Conservation (phyloP, 2,113 vertebrate species). For the Lates calcarifer region DNA sequence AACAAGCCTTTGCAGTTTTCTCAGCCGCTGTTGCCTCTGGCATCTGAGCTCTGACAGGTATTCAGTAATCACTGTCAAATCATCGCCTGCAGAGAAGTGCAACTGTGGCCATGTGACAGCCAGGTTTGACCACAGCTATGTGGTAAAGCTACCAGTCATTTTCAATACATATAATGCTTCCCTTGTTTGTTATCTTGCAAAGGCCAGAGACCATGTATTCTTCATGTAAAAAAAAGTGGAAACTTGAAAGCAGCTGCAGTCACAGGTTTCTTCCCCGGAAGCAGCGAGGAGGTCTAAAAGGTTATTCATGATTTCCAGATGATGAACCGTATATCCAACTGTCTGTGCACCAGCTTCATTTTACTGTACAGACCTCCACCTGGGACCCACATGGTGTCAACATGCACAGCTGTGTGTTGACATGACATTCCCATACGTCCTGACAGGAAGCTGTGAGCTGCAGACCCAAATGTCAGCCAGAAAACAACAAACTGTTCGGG, state of each 20-base stretch:
- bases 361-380: slow-evolving; percentile 41
- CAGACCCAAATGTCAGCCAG: slow-evolving; percentile 46
- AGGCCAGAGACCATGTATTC: background rate
- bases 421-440: slow-evolving; percentile 48
- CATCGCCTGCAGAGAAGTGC: slow-evolving; percentile 33
- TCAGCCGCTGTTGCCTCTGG: slow-evolving; percentile 16
- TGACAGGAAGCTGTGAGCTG: slow-evolving; percentile 53
- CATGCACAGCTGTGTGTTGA: slow-evolving; percentile 50
- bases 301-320: slow-evolving; percentile 57
- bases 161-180: background rate
- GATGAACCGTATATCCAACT: slow-evolving; percentile 33
- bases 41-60: slow-evolving; percentile 34
- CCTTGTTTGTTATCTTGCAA: slow-evolving; percentile 8
- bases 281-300: slow-evolving; percentile 7
- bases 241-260: slow-evolving; percentile 39
- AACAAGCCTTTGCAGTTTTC: slow-evolving; percentile 32
- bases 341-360: slow-evolving; percentile 18
- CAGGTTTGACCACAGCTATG: slow-evolving; percentile 29
- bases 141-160: background rate
- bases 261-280: slow-evolving; percentile 1
- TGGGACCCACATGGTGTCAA: slow-evolving; percentile 53
- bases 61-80: slow-evolving; percentile 28
- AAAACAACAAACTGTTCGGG: slow-evolving; percentile 16
- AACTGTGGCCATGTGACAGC: background rate
- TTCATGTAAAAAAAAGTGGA: background rate